Base-by-base conservation (phyloP, 1,140 invertebrate species). In the Gryon sp. region DNA sequence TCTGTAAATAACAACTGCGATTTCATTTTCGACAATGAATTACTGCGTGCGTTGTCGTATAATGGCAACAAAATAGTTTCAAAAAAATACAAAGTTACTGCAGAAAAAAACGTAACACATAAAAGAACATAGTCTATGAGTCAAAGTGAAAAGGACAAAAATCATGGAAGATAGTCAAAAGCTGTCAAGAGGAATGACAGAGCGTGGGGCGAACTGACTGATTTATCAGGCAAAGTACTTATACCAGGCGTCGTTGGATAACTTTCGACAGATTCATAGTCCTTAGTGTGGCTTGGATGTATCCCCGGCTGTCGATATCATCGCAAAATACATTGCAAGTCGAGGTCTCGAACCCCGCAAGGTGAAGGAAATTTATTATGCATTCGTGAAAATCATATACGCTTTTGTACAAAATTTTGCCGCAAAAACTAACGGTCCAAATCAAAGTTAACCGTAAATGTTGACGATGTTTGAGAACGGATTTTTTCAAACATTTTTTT, bases 191-290 rank as follows among this genome's bases (percentile, higher is more conserved):
- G 30, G 8, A 68, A 57, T 34, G 32, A 55, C 48, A 55, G 63
- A 41, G 65, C 53, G 55, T 62, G 45, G 66, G 55, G 46, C n/a
- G 66, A 45, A 12, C 32, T 43, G 48, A 20, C 11, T 60, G 66
- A 70, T 70, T 70, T 70, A 70, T 70, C 53, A 70, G 32, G 28
- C 18, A 6, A 34, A 41, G 53, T 52, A 52, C 38, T 22, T n/a
- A n/a, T n/a, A n/a, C n/a, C n/a, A n/a, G 50, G 53, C 40, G 34
- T 57, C 46, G 11, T 50, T 53, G 53, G 53, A n/a, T 45, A 50
- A 70, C 66, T 60, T 50, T 36, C 30, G 63, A 57, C 63, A 55
- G 50, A 66, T 55, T 66, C 50, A 66, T 55, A 45, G 62, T 66
- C 46, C 36, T 32, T 22, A 34, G 19, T 38, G 36, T 65, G 19